These are phyloP conservation scores for Chlorocebus sabaeus DNA, from an alignment of 2,113 vertebrate species.

Conservation along the genomic window DNA sequence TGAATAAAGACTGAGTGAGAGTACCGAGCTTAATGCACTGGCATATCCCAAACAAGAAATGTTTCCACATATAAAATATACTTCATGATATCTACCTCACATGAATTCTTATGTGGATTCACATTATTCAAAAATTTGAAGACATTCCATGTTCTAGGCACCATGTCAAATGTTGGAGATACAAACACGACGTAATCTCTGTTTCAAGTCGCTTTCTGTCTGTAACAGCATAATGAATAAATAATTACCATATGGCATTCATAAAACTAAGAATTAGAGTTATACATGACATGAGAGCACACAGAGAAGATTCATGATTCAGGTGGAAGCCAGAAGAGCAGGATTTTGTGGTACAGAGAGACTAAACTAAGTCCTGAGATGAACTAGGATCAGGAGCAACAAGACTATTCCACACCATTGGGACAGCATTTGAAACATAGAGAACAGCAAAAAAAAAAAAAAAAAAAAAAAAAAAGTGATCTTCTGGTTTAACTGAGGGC, in stretches of 20 bases:
- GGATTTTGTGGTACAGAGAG: not conserved
- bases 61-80: not conserved
- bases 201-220: not conserved
- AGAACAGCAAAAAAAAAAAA: not conserved
- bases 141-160: not conserved
- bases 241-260: not conserved
- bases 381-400: not conserved
- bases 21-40: not conserved
- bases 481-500: not conserved
- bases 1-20: not conserved
- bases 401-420: not conserved
- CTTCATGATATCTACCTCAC: not conserved
- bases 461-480: not conserved
- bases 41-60: not conserved
- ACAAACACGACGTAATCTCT: not conserved
- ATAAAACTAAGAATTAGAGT: not conserved
- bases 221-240: not conserved
- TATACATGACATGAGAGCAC: not conserved
- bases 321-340: not conserved
- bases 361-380: not conserved
- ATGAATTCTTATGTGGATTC: not conserved
- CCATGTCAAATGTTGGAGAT: not conserved
- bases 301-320: not conserved
- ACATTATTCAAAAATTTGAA: not conserved
- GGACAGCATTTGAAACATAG: not conserved